A percentile compares a stretch with the other conserved stretches of the same genome.
Conservation (phyloP, 2,113 vertebrate species). For the Cyanoderma ruficeps region DNA sequence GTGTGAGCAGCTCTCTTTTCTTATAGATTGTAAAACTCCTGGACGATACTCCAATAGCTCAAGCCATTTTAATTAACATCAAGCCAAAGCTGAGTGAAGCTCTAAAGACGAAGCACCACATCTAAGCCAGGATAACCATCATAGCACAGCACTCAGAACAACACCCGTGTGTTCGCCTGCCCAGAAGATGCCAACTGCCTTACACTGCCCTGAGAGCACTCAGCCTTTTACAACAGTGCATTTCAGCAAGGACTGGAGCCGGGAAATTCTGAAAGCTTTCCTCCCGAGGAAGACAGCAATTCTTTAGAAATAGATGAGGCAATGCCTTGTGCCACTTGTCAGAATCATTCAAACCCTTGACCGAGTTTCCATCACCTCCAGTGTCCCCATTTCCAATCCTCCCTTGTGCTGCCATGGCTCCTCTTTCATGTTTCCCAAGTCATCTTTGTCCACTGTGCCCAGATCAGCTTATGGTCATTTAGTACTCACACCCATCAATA, state of each 20-base stretch:
- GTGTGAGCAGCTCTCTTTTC: background rate
- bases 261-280: background rate
- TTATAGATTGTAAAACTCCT: background rate
- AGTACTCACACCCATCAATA: background rate
- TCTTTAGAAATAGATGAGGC: background rate
- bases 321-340: background rate
- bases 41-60: rapidly evolving
- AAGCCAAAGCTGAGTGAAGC: background rate
- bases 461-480: background rate
- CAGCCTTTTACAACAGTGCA: background rate
- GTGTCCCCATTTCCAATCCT: background rate
- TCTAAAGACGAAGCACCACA: background rate
- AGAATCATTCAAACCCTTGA: background rate
- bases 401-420: background rate
- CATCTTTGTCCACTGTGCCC: background rate
- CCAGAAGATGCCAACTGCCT: background rate
- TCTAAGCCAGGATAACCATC: background rate
- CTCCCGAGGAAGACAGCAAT: background rate
- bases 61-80: background rate
- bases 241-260: background rate
- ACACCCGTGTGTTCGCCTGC: rapidly evolving
- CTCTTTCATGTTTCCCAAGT: background rate
- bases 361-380: background rate
- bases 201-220: rapidly evolving
- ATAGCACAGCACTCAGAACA: background rate